These are phyloP conservation scores for Esox lucius DNA, from an alignment of 2,797 vertebrate species.

Conservation along the genomic window DNA sequence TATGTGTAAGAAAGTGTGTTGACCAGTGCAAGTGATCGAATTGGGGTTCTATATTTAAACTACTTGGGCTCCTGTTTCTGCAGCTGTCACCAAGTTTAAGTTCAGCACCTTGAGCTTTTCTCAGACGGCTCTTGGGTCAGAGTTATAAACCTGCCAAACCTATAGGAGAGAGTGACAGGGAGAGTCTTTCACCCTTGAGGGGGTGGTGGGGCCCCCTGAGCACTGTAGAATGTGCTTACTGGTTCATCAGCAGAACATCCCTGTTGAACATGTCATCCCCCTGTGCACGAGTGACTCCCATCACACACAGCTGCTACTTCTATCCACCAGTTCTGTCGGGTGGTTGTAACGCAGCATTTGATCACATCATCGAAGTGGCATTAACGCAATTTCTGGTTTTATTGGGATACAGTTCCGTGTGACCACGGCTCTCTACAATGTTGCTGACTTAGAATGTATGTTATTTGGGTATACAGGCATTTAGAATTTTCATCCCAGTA, in stretches of 20 bases:
- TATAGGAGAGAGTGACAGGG: slow-evolving; percentile 32
- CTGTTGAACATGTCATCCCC: background rate
- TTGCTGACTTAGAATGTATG: too few species aligned
- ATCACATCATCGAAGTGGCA: background rate
- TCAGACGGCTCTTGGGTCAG: slow-evolving; percentile 59
- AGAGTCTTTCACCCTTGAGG: slow-evolving; percentile 22
- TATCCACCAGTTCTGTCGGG: background rate
- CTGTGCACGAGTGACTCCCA: slow-evolving; percentile 1
- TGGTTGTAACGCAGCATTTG: background rate
- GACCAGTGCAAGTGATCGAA: slow-evolving; percentile 58
- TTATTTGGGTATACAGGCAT: too few species aligned
- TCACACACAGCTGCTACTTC: slow-evolving; percentile 14
- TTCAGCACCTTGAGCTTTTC: slow-evolving; percentile 73
- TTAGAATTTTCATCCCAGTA: too few species aligned
- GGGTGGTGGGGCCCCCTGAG: background rate
- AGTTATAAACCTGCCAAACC: slow-evolving; percentile 63
- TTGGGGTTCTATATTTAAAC: slow-evolving; percentile 77
- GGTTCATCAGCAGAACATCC: slow-evolving; percentile 19
- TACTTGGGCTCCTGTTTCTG: slow-evolving; percentile 72
- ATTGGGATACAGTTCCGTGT: too few species aligned
- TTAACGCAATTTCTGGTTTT: background rate
- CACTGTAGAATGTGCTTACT: slow-evolving; percentile 26
- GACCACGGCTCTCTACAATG: too few species aligned
- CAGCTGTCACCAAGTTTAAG: slow-evolving; percentile 80
- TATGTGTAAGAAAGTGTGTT: slow-evolving; percentile 61